These are phyloP conservation scores for Peromyscus maniculatus DNA, from an alignment of 2,113 vertebrate species.

Conservation along the genomic window DNA sequence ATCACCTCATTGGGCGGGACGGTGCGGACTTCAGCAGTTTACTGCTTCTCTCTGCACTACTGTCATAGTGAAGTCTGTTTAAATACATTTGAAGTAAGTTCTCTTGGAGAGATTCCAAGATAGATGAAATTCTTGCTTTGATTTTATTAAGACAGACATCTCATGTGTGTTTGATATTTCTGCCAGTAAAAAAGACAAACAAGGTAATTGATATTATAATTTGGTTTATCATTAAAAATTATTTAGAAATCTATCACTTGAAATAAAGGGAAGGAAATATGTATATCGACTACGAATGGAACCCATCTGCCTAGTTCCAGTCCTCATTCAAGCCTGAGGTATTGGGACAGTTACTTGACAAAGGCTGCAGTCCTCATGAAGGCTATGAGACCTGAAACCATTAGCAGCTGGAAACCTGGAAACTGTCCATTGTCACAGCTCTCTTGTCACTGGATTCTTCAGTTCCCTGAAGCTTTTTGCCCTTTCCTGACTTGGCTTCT, in stretches of 20 bases:
- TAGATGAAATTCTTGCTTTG: background rate
- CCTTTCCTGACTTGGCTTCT: background rate
- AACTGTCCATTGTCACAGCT: too few relatives aligned
- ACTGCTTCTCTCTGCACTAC: background rate
- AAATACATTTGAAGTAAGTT: background rate
- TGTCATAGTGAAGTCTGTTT: background rate
- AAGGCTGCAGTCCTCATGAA: background rate
- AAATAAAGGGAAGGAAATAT: background rate
- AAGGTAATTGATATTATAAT: background rate
- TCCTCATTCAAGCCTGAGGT: background rate
- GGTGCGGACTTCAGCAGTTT: background rate
- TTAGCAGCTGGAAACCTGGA: background rate
- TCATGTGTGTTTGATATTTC: background rate
- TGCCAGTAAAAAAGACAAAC: background rate
- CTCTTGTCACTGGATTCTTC: background rate
- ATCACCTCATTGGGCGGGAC: background rate
- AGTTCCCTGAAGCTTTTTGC: background rate
- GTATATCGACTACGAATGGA: background rate
- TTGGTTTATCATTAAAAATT: background rate
- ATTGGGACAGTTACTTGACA: background rate
- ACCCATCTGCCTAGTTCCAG: too few relatives aligned
- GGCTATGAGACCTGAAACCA: background rate
- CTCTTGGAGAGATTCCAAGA: background rate
- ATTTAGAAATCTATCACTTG: background rate
- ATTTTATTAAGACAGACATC: background rate